Conservation (phyloP, 2,113 vertebrate species). For the Tenebrosternarchus preto region DNA sequence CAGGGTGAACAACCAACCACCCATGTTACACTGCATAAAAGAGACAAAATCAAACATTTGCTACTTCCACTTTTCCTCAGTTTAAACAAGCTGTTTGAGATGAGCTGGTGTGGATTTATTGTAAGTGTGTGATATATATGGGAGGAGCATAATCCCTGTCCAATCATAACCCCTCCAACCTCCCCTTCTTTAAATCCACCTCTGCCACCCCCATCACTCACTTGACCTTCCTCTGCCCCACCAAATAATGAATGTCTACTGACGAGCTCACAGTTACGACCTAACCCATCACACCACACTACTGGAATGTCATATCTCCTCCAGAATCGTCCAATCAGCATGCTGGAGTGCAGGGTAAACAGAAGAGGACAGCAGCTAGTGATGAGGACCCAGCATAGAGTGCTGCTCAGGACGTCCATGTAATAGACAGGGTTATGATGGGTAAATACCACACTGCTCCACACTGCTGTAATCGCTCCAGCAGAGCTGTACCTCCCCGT, state of each 20-base stretch:
- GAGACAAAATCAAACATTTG: conserved; percentile 80
- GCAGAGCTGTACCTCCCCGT: no score
- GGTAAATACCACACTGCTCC: conserved; percentile 75
- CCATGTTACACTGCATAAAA: conserved; percentile 68
- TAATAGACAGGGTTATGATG: conserved; percentile 80
- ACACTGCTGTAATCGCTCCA: conserved; percentile 62
- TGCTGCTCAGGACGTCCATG: conserved; percentile 73
- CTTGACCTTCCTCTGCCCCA: conserved; percentile 77
- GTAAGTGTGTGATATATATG: conserved; percentile 77
- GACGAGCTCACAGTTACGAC: conserved; percentile 71
- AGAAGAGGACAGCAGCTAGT: conserved; percentile 52
- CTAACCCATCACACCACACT: conserved; percentile 65
- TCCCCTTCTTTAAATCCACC: conserved; percentile 45
- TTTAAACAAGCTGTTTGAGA: conserved; percentile 79
- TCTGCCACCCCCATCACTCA: conserved; percentile 55
- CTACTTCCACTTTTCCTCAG: conserved; percentile 69
- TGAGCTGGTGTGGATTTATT: conserved; percentile 77
- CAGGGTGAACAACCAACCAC: conserved; percentile 59
- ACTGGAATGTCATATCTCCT: conserved; percentile 75
- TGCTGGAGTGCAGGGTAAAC: conserved; percentile 78
- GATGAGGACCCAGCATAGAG: conserved; percentile 54
- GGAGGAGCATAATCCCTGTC: conserved; percentile 77
- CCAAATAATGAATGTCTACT: conserved; percentile 77
- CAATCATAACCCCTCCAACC: conserved; percentile 67
- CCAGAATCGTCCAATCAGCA: conserved; percentile 79